Conservation (phyloP, 1,140 invertebrate species). For the Helicoverpa zea region DNA sequence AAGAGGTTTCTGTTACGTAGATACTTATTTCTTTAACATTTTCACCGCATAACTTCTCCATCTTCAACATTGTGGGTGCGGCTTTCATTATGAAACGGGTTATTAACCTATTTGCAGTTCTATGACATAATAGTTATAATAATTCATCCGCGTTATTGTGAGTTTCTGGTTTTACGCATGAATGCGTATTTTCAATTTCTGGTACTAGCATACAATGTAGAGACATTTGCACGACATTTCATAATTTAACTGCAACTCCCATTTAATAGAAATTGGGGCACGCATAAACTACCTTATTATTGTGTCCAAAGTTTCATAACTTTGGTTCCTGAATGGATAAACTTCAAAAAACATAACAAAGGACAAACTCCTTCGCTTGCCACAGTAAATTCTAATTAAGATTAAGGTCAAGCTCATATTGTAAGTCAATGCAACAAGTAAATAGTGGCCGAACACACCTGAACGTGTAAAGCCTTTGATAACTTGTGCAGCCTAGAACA, state of each 20-base stretch:
- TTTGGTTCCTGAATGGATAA: slow-evolving; percentile 2
- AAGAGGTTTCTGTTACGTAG: no score
- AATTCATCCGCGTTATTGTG: slow-evolving; percentile 33
- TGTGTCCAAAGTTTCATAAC: slow-evolving; percentile 13
- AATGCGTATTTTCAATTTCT: slow-evolving; percentile 33
- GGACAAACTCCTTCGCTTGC: neutral
- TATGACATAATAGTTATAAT: slow-evolving; percentile 31
- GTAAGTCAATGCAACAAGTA: slow-evolving; percentile 34
- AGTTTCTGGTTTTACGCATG: slow-evolving; percentile 29
- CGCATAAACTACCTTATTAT: slow-evolving; percentile 34
- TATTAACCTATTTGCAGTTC: slow-evolving; percentile 3
- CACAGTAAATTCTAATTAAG: slow-evolving; percentile 33
- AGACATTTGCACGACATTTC: slow-evolving; percentile 31
- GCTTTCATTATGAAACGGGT: slow-evolving; percentile 21
- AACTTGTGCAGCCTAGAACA: neutral
- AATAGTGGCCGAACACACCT: neutral
- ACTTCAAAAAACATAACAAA: slow-evolving; percentile 17
- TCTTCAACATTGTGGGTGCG: neutral
- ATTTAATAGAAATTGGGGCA: slow-evolving; percentile 27
- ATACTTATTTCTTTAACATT: no score
- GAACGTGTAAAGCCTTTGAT: neutral
- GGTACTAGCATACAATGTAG: slow-evolving; percentile 14
- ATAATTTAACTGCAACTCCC: slow-evolving; percentile 16
- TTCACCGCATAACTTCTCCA: neutral
- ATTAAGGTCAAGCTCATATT: slow-evolving; percentile 30